These are phyloP conservation scores for Pitangus sulphuratus DNA, from an alignment of 2,797 vertebrate species.

Conservation along the genomic window DNA sequence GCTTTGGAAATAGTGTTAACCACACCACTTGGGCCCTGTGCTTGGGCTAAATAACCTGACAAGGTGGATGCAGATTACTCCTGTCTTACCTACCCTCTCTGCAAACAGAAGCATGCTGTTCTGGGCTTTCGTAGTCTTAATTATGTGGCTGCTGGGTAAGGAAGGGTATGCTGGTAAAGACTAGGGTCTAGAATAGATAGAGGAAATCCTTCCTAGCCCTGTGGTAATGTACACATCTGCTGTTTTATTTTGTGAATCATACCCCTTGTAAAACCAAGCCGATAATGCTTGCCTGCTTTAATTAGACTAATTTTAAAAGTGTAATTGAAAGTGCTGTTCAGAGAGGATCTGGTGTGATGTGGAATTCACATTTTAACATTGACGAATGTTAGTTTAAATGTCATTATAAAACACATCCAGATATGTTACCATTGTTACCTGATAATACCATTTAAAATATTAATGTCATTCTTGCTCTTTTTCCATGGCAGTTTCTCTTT, in stretches of 20 bases:
- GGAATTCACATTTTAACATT: background rate
- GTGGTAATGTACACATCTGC: background rate
- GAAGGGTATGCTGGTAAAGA: background rate
- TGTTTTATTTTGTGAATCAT: background rate
- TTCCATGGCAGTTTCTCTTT: background rate
- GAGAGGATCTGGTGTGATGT: background rate
- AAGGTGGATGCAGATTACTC: background rate
- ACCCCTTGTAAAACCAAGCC: background rate
- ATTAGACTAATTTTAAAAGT: background rate
- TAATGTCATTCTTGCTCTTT: background rate
- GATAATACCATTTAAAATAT: background rate
- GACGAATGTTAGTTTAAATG: background rate
- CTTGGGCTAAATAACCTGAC: background rate
- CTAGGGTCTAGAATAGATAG: background rate
- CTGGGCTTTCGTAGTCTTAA: background rate
- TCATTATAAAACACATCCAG: background rate
- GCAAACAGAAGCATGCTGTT: background rate
- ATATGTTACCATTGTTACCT: background rate
- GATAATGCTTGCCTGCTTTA: background rate
- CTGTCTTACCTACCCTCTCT: background rate
- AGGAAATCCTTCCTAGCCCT: background rate
- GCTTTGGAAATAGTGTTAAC: background rate
- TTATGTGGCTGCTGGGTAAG: background rate
- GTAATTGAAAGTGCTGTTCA: background rate
- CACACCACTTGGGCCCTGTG: background rate